Conservation (phyloP, 2,888 invertebrate species). For the Leucophora obtusa region DNA sequence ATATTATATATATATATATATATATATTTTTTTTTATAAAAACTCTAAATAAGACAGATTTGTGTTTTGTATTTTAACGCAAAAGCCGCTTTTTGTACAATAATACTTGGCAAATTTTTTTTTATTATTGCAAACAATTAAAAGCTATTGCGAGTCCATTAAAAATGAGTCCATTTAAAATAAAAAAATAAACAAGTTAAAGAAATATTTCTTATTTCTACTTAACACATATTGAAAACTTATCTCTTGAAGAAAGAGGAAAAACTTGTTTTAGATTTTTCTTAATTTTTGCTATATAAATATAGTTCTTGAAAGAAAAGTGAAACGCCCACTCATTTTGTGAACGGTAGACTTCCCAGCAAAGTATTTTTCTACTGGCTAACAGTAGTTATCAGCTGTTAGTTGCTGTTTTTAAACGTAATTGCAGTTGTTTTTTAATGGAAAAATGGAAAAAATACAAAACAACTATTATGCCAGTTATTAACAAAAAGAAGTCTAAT, state of each 20-base stretch:
- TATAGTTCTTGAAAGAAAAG: not conserved
- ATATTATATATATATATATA: too few species aligned
- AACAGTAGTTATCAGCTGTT: too few species aligned
- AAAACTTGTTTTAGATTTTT: not conserved
- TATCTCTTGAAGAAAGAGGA: not conserved
- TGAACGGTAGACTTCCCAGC: not conserved
- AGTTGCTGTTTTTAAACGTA: too few species aligned
- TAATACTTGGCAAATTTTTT: not conserved
- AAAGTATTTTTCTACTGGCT: too few species aligned
- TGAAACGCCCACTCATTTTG: not conserved
- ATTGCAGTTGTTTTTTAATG: too few species aligned
- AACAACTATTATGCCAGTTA: too few species aligned
- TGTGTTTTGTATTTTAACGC: not conserved
- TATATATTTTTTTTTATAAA: not conserved
- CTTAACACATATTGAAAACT: not conserved
- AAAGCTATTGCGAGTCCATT: slow-evolving; percentile 31
- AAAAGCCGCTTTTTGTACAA: not conserved
- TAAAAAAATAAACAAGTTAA: not conserved
- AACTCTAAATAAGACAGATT: not conserved
- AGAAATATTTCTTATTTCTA: not conserved
- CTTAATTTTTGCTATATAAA: not conserved
- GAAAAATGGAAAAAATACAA: too few species aligned
- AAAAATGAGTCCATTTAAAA: slow-evolving; percentile 21
- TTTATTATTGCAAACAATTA: not conserved
- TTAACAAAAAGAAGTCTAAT: too few species aligned